phyloP scores from a whole-genome alignment of 1,140 invertebrate species.

The Ditylenchus dipsaci region DNA sequence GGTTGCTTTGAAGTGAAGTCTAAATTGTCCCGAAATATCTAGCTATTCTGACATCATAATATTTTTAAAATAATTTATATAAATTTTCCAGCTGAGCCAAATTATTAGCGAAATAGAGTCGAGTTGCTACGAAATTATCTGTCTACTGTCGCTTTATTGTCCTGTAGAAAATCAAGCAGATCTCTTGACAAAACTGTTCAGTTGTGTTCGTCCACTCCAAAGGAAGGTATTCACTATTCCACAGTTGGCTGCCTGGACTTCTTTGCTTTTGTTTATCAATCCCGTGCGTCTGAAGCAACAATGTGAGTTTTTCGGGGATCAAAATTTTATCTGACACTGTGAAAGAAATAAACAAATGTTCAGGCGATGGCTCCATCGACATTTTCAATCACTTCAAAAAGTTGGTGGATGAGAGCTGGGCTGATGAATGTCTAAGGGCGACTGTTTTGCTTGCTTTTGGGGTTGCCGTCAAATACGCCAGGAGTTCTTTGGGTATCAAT shows the following conservation, averaged over 20 bases:
- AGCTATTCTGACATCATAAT: too few species aligned
- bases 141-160: conserved; percentile 11
- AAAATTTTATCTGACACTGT: not conserved
- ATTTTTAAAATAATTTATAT: too few species aligned
- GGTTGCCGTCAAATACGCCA: conserved; percentile 19
- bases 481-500: conserved; percentile 16
- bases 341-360: not conserved
- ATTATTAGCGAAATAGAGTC: conserved; percentile 16
- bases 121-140: conserved; percentile 17
- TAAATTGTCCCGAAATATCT: too few species aligned
- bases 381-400: conserved; percentile 11
- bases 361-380: conserved; percentile 24
- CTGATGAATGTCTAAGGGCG: conserved; percentile 15
- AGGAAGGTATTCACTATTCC: conserved; percentile 1
- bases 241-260: conserved; percentile 12
- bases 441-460: conserved; percentile 16
- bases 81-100: conserved; percentile 11
- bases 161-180: conserved; percentile 9
- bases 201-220: not conserved
- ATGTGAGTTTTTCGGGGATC: conserved; percentile 4
- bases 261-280: conserved; percentile 20
- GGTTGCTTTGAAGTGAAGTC: too few species aligned
- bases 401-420: not conserved
- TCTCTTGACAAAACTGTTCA: conserved; percentile 4
- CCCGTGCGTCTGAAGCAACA: conserved; percentile 23